Base-by-base conservation (phyloP, 2,113 vertebrate genomes). In the Scartelaos histophorus region DNA sequence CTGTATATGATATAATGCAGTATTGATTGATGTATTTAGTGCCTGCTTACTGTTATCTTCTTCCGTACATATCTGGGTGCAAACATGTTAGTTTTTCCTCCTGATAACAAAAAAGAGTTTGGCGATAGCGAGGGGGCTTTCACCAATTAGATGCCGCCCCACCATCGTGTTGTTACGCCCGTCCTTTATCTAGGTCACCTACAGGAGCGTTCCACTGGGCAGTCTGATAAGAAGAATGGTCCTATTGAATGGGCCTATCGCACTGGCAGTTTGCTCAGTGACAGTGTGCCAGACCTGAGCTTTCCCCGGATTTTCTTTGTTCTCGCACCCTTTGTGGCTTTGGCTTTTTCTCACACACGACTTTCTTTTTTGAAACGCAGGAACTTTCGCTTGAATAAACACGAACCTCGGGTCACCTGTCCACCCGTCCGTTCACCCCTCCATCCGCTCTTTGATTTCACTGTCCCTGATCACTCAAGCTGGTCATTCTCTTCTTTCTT, bases 161-260 rank as follows among this genome's bases (percentile, higher is more conserved):
- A 25, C 56, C 70, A 25, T 56, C 74, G 19, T 25, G 12, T 13
- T 2, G 21, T 66, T 60, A 54, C 22, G 66, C 17, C 70, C 67
- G 69, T 53, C 58, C 47, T 49, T 67, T 77, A 88, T 83, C 76
- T 86, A 75, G 89, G 79, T 88, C 88, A 89, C 77, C 82, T 82
- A 57, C 73, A 71, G 53, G 75, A 75, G 78, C 54, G 60, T 53
- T 85, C 51, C 51, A 9, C 62, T 73, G 78, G 60, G n/a, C 79
- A 65, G 13, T 0, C 74, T 71, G 76, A 89, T 89, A 85, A 87
- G 71, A 76, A 75, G 76, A 86, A 71, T 38, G 67, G 61, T 43
- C 51, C 70, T 9, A 81, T 83, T 81, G 70, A 88, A n/a, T 24
- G 29, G 45, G 56, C 21, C 73, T 72, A 45, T 81, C 68, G 24